Conservation (phyloP, 2,797 vertebrate genomes). For the Adrianichthys oophorus region DNA sequence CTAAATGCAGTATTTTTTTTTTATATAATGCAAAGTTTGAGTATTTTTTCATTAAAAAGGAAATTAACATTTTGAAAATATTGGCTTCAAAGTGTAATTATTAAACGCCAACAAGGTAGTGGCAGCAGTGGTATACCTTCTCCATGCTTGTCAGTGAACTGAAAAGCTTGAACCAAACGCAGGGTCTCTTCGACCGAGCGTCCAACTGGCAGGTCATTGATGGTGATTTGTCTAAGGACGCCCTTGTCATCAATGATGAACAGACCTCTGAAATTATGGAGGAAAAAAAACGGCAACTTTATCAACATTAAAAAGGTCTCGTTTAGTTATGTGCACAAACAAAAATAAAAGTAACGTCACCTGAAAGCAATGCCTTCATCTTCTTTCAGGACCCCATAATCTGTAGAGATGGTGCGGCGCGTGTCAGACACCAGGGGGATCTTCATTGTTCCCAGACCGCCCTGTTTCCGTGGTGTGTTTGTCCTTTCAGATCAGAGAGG, state of each 20-base stretch:
- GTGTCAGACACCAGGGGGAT: constrained; percentile 91
- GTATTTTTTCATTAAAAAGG: too few species aligned
- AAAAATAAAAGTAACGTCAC: constrained; percentile 57
- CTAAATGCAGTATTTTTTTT: too few species aligned
- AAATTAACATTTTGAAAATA: too few species aligned
- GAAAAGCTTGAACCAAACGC: constrained; percentile 96
- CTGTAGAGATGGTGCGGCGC: constrained; percentile 83
- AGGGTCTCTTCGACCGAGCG: constrained; percentile 94
- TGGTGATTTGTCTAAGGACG: constrained; percentile 93
- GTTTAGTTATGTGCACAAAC: too few species aligned
- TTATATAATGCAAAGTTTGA: too few species aligned
- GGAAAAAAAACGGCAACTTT: not conserved
- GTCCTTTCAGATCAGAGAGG: constrained; percentile 73
- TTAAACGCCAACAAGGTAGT: too few species aligned
- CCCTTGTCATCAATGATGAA: constrained; percentile 97
- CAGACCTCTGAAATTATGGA: constrained; percentile 80
- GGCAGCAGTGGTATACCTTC: constrained; percentile 82
- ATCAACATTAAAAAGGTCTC: not conserved
- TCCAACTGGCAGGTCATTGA: constrained; percentile 97
- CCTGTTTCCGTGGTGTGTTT: constrained; percentile 92
- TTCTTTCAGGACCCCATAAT: constrained; percentile 93
- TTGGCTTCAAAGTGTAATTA: too few species aligned
- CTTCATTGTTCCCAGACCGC: constrained; percentile 92
- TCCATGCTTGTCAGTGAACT: constrained; percentile 96
- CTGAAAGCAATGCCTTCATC: constrained; percentile 96